Evolutionary conservation across 2,888 invertebrate genomes (phyloP), one percentile per base, ranked within the genome.

Genomic region (Mongoloraphidia duomilia): DNA sequence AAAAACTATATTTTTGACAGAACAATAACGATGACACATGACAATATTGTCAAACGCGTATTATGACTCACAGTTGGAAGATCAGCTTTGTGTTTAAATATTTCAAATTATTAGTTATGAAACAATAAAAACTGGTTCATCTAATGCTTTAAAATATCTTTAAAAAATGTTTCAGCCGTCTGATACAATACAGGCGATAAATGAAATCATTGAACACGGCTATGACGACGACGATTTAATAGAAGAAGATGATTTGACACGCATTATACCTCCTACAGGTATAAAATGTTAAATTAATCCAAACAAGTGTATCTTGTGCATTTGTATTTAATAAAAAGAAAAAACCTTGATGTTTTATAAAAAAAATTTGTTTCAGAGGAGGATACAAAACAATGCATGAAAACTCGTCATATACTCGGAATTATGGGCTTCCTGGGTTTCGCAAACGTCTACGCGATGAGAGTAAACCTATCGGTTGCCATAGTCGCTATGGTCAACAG

Each of bases 401-500:
- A 86, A 68, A 72, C 84, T 49, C 76, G 90, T 36, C 80, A 85
- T 60, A 77, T 86, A 4, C 73, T 92, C 49, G 89, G 89, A 0
- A 74, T 91, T 44, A 73, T 91, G 71, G 89, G 89, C 12, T 92
- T 92, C 62, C 71, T 90, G 46, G 92, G 91, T 11, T 90, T 90
- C 64, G 87, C 87, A 51, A 82, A 88, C 62, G 87, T 90, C 4
- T 92, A 92, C 67, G 88, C 90, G 0, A 87, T 91, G 84, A 73
- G 91, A 51, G 90, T 91, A 1, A 91, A 91, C 66, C 73, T 95
- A 35, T 92, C 92, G 1, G 89, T 95, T 17, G 93, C 94, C 37
- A 90, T 95, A 61, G 92, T 95, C 34, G 91, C 92, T 34, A 96
- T 95, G 95, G 86, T 89, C 39, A 88, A 88, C 64, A 75, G 78